These are phyloP conservation scores for Arnoldichthys spilopterus DNA, from an alignment of 2,797 vertebrate genomes.

Conservation along the genomic window DNA sequence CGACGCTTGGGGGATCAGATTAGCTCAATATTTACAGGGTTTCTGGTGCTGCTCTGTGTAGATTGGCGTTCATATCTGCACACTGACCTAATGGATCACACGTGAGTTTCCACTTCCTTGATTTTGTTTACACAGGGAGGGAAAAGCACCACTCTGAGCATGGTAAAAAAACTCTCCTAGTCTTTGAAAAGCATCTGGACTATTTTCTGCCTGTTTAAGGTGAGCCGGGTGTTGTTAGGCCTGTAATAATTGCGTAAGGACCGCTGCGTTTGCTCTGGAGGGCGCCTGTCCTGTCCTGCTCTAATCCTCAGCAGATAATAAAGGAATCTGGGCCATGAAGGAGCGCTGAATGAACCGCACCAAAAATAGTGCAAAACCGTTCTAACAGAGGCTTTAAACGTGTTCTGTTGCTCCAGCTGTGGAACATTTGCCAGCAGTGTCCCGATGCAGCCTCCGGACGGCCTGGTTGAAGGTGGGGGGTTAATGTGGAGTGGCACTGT, in stretches of 20 bases:
- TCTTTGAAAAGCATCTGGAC: background rate
- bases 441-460: too few relatives aligned
- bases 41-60: background rate
- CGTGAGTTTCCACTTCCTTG: background rate
- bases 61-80: background rate
- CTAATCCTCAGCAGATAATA: constrained; percentile 80
- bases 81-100: background rate
- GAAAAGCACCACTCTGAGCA: too few relatives aligned
- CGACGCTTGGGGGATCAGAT: constrained; percentile 25
- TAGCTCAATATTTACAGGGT: constrained; percentile 29
- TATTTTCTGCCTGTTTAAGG: background rate
- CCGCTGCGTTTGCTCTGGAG: constrained; percentile 76
- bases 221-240: constrained; percentile 53
- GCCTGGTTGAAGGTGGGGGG: too few relatives aligned
- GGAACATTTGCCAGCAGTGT: too few relatives aligned
- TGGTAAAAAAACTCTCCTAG: background rate
- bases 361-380: background rate
- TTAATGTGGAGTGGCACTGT: too few relatives aligned
- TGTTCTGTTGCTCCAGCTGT: too few relatives aligned
- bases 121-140: background rate
- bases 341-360: constrained; percentile 41
- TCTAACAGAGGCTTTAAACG: background rate
- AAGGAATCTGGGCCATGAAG: constrained; percentile 76
- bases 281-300: constrained; percentile 74
- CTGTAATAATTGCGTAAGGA: constrained; percentile 83